Evolutionary conservation across 2,888 invertebrate species (phyloP), one percentile per base, ranked within the genome.

Genomic region (Callyntrura sp.): DNA sequence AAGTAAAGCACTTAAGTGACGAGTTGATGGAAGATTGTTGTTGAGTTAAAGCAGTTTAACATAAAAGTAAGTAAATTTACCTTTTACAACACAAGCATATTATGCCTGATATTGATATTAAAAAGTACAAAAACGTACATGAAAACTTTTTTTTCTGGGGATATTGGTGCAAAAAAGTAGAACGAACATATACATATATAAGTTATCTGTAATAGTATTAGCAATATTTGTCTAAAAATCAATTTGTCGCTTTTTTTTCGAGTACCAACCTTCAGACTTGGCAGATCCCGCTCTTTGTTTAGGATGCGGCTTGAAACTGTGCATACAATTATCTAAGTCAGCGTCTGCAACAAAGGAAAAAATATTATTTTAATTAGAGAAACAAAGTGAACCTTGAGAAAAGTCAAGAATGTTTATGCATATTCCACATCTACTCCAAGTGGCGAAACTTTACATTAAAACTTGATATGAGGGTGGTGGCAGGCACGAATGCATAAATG

Each of bases 281-380:
- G 91, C 91, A 55, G 91, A 92, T 62, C 92, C 93, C 6, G 92
- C 92, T 51, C 93, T 83, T 78, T 92, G 91, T 70, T 93, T 93
- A 3, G 91, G 84, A 84, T 91, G 91, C 20, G 93, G 93, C 70
- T 92, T 92, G 81, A 91, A 91, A 25, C 90, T 90, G 57, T 93
- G 93, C 92, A 93, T 92, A 90, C 93, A 93, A 81, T 93, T 92
- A 87, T 92, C 92, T 83, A 90, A 90, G 85, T 93, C 93, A 85
- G 88, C 88, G 79, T 89, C 89, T 89, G 48, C 25, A 89, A 48
- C 25, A 89, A 60, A 28, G 43, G 12, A 9, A 62, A 60, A 51
- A 78, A 14, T 51, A 55, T 17, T 70, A 70, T 12, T 48, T 73
- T 73, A 14, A 60, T 60, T 60, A n/a, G 23, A 14, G 9, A 51